A percentile compares a stretch with the other conserved stretches of the same genome.
These are phyloP conservation scores for Australoheros scitulus DNA, from an alignment of 2,113 vertebrate species.

Conservation along the genomic window DNA sequence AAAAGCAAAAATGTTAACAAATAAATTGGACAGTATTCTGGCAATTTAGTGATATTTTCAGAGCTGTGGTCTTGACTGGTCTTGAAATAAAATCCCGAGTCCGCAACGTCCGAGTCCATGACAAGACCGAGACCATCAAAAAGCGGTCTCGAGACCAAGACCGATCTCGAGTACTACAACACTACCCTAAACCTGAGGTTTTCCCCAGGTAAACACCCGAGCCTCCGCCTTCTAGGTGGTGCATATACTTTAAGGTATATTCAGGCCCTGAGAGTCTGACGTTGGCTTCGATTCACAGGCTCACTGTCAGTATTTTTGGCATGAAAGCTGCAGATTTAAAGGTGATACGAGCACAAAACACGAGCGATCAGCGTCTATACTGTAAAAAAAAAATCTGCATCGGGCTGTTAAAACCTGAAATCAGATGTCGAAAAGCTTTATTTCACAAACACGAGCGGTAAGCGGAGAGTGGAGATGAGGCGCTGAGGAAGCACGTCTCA, in stretches of 20 bases:
- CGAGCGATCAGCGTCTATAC: background rate
- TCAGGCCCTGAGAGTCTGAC: background rate
- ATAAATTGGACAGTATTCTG: too few species aligned
- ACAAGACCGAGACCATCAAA: too few species aligned
- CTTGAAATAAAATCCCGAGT: too few species aligned
- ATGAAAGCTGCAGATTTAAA: background rate
- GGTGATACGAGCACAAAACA: background rate
- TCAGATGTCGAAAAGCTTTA: background rate
- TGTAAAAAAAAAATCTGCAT: background rate
- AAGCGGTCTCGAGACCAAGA: too few species aligned
- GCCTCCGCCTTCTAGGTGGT: fast-evolving
- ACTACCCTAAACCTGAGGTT: background rate
- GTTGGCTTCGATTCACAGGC: fast-evolving
- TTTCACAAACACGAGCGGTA: background rate
- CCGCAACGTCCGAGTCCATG: too few species aligned
- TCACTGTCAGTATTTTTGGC: background rate
- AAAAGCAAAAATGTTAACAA: too few species aligned
- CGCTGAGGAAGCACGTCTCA: conserved; percentile 20
- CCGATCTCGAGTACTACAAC: too few species aligned
- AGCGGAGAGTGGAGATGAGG: background rate
- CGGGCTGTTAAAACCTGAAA: background rate
- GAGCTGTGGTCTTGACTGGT: too few species aligned
- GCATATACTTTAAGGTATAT: fast-evolving
- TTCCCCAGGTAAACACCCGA: background rate
- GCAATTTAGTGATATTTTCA: too few species aligned